Conservation (phyloP, 1,140 invertebrate genomes). For the Choristoneura fumiferana region DNA sequence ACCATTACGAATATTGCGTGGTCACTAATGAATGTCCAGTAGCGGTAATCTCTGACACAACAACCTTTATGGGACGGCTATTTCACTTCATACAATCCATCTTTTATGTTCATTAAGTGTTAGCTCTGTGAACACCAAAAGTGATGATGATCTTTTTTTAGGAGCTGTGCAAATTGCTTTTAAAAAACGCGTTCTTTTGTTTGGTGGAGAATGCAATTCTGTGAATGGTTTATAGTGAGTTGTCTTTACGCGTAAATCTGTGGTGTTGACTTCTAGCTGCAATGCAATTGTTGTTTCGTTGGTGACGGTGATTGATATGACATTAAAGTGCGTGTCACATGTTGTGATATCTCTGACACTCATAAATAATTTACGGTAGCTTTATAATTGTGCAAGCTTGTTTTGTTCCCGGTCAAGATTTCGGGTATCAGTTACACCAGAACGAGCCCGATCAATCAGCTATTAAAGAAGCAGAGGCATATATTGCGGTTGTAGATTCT, state of each 20-base stretch:
- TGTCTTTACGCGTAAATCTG: background rate
- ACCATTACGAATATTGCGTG: slow-evolving; percentile 51
- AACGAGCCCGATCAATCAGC: background rate
- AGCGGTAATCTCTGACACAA: slow-evolving; percentile 12
- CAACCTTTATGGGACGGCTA: background rate
- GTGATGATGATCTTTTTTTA: too few species aligned
- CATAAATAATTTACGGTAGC: slow-evolving; percentile 21
- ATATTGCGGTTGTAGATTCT: too few species aligned
- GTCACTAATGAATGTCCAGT: slow-evolving; percentile 17
- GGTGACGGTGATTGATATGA: slow-evolving; percentile 21
- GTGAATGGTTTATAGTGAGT: too few species aligned
- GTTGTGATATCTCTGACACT: slow-evolving; percentile 22
- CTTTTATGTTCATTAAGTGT: too few species aligned
- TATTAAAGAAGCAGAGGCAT: too few species aligned
- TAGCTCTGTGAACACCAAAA: too few species aligned
- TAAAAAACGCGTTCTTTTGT: too few species aligned
- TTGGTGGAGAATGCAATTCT: too few species aligned
- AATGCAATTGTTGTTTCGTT: slow-evolving; percentile 9
- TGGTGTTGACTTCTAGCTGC: background rate
- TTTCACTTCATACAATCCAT: background rate
- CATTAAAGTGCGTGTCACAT: slow-evolving; percentile 26
- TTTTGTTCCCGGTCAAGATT: background rate
- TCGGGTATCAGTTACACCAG: slow-evolving; percentile 12
- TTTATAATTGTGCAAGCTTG: slow-evolving; percentile 12
- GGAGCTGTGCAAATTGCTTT: too few species aligned